These are phyloP conservation scores for Hymenochirus boettgeri DNA, from an alignment of 2,113 vertebrate species.

Conservation along the genomic window DNA sequence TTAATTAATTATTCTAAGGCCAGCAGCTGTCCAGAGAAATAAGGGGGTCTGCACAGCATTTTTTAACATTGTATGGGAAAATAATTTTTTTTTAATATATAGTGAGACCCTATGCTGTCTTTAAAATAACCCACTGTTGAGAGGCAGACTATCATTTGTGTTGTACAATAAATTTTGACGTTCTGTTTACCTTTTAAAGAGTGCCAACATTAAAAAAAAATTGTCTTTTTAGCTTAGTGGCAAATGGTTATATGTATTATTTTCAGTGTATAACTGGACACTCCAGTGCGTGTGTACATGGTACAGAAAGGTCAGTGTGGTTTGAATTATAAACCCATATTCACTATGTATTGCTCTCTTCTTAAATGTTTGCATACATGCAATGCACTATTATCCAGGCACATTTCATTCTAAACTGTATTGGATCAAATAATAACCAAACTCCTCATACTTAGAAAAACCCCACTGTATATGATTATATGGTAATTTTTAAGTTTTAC, in stretches of 20 bases:
- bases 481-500: too few species aligned
- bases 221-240: constrained; percentile 61
- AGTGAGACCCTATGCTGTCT: not conserved
- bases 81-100: constrained; percentile 42
- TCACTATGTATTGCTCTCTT: constrained; percentile 13
- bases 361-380: constrained; percentile 25
- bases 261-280: constrained; percentile 13
- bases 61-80: constrained; percentile 44
- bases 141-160: constrained; percentile 49
- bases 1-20: constrained; percentile 46
- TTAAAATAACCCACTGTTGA: constrained; percentile 42
- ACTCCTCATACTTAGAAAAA: too few species aligned
- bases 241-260: constrained; percentile 46
- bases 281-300: constrained; percentile 1
- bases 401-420: too few species aligned
- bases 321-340: constrained; percentile 30
- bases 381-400: constrained; percentile 34
- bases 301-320: constrained; percentile 20
- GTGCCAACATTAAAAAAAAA: constrained; percentile 66
- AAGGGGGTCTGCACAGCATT: constrained; percentile 45
- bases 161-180: constrained; percentile 48
- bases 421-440: too few species aligned
- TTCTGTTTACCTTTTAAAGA: constrained; percentile 57
- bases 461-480: too few species aligned
- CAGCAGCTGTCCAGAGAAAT: constrained; percentile 45